These are phyloP conservation scores for Callinectes sapidus DNA, from an alignment of 2,888 invertebrate species.

Conservation along the genomic window DNA sequence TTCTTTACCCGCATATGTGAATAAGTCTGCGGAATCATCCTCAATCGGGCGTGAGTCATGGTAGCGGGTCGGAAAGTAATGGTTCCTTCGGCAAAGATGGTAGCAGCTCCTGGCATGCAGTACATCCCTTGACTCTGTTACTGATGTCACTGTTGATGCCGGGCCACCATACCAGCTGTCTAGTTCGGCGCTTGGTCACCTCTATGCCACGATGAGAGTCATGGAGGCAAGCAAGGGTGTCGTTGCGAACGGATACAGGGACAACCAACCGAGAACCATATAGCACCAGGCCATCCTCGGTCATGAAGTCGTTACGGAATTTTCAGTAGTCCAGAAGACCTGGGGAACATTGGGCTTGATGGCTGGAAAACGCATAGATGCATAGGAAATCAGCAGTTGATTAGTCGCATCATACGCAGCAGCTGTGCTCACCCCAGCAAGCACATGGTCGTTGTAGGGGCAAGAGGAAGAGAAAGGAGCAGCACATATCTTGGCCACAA, in stretches of 20 bases:
- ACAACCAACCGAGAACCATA: slow-evolving; percentile 30
- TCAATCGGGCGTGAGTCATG: slow-evolving; percentile 35
- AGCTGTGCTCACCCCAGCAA: neutral
- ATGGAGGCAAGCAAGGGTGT: neutral
- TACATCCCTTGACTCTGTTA: slow-evolving; percentile 1
- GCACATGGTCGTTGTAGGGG: neutral
- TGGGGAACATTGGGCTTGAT: neutral
- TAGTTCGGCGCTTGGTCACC: slow-evolving; percentile 23
- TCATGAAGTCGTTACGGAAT: neutral
- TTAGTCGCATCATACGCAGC: neutral
- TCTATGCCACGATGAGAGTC: slow-evolving; percentile 34
- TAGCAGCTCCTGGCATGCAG: slow-evolving; percentile 26
- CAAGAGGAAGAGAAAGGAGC: neutral
- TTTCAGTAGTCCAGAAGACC: slow-evolving; percentile 40
- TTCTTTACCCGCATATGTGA: neutral
- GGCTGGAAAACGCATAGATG: slow-evolving; percentile 20
- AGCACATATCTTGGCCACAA: neutral
- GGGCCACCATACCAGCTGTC: slow-evolving; percentile 23
- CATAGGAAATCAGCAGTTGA: neutral
- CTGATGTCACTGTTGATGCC: slow-evolving; percentile 15
- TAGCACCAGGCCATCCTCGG: slow-evolving; percentile 35
- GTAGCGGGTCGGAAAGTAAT: neutral
- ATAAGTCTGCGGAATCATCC: slow-evolving; percentile 39
- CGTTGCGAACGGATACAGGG: neutral
- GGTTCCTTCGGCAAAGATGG: neutral